Conservation (phyloP, 2,797 vertebrate species). For the Zenarchopterus dispar region DNA sequence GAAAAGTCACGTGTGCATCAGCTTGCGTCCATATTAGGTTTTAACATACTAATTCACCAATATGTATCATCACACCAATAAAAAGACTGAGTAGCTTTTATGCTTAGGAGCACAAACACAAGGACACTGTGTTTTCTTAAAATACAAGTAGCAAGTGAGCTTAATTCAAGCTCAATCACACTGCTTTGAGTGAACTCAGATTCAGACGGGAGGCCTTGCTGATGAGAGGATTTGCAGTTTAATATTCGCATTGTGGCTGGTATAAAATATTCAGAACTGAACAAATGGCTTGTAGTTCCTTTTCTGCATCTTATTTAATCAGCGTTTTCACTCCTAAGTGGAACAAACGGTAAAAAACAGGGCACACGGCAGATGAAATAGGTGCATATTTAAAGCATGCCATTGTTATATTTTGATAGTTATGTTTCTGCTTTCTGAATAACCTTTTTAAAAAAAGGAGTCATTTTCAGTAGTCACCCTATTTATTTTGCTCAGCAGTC, state of each 20-base stretch:
- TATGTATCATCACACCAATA: background rate
- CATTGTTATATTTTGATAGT: constrained; percentile 11
- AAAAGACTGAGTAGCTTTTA: background rate
- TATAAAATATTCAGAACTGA: constrained; percentile 1
- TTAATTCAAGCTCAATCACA: constrained; percentile 6
- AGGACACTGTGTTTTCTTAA: constrained; percentile 15
- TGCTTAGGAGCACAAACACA: constrained; percentile 2
- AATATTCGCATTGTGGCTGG: constrained; percentile 6
- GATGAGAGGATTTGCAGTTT: constrained; percentile 1
- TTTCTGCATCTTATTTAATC: constrained; percentile 16
- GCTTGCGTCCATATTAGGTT: constrained; percentile 7
- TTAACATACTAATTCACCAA: background rate
- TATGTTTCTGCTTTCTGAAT: constrained; percentile 16
- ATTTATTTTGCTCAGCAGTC: constrained; percentile 18
- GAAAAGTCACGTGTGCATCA: background rate
- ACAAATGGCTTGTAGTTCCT: background rate
- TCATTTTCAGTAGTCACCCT: constrained; percentile 32
- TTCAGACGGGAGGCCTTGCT: constrained; percentile 14
- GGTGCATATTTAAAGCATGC: constrained; percentile 27
- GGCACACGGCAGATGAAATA: constrained; percentile 11
- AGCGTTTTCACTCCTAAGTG: constrained; percentile 20
- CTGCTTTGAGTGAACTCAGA: background rate
- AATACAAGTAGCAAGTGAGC: constrained; percentile 18
- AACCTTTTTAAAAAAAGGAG: constrained; percentile 3
- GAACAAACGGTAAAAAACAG: constrained; percentile 18